phyloP scores from a whole-genome alignment of 2,888 invertebrate genomes.

The Sinotaia quadrata region DNA sequence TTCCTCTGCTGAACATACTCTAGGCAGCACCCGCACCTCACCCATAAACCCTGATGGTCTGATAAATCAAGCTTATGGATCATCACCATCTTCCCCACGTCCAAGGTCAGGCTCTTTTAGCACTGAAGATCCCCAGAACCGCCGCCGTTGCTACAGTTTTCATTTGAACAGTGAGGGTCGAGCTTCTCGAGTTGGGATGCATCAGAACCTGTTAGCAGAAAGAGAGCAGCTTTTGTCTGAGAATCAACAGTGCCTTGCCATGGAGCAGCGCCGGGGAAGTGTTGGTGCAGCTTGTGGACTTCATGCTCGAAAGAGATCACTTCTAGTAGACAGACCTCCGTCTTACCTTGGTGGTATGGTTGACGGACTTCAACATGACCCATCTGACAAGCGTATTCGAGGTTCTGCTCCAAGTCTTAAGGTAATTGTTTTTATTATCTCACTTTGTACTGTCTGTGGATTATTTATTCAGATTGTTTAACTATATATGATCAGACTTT shows the following conservation, averaged over 20 bases:
- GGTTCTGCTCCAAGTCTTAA: conserved; percentile 20
- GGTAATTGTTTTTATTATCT: conserved; percentile 20
- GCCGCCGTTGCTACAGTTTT: conserved; percentile 64
- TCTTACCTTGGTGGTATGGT: conserved; percentile 50
- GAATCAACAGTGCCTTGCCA: conserved; percentile 47
- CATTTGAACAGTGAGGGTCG: conserved; percentile 63
- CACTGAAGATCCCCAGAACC: conserved; percentile 52
- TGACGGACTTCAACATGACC: conserved; percentile 22
- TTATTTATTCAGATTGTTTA: too few species aligned
- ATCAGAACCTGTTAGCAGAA: conserved; percentile 40
- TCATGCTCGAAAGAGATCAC: conserved; percentile 56
- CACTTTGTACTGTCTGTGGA: too few species aligned
- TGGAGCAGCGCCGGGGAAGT: conserved; percentile 62
- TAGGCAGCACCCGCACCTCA: conserved; percentile 53
- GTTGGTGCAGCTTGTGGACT: conserved; percentile 60
- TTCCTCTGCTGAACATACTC: conserved; percentile 50
- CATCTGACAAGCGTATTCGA: conserved; percentile 11
- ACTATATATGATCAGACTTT: too few species aligned
- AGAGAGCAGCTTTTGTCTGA: conserved; percentile 44
- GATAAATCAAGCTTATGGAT: conserved; percentile 38
- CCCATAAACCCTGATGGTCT: conserved; percentile 52
- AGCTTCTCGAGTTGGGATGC: conserved; percentile 48
- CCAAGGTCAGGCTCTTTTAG: conserved; percentile 61
- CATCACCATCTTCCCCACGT: conserved; percentile 50
- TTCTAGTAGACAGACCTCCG: conserved; percentile 57